A percentile compares a stretch with the other conserved stretches of the same genome.
phyloP scores from a whole-genome alignment of 2,888 invertebrate species.

The Malacosoma neustria region DNA sequence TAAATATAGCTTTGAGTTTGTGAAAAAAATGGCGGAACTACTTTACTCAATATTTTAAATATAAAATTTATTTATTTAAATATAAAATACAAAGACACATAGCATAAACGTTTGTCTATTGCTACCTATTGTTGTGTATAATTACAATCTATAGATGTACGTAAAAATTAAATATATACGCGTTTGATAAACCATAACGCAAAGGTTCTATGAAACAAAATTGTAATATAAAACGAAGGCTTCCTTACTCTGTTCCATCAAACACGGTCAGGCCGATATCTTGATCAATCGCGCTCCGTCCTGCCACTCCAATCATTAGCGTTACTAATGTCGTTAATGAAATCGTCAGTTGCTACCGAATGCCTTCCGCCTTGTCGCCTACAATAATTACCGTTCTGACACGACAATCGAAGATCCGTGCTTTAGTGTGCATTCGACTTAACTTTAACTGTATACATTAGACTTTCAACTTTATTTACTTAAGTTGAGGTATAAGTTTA shows the following conservation, averaged over 20 bases:
- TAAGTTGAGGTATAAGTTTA: constrained; percentile 1
- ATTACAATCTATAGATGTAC: too few relatives aligned
- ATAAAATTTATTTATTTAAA: too few relatives aligned
- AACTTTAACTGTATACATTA: constrained; percentile 6
- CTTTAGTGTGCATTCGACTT: constrained; percentile 11
- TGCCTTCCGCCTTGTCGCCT: constrained; percentile 43
- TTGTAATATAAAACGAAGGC: too few relatives aligned
- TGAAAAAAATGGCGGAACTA: too few relatives aligned
- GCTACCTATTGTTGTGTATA: too few relatives aligned
- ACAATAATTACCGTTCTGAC: constrained; percentile 31
- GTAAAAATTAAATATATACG: too few relatives aligned
- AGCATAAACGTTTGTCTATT: too few relatives aligned
- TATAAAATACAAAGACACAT: too few relatives aligned
- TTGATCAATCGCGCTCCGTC: constrained; percentile 15
- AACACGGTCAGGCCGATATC: background rate
- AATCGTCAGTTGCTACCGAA: constrained; percentile 55
- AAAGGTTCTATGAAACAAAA: too few relatives aligned
- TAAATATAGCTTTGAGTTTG: too few relatives aligned
- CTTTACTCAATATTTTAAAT: too few relatives aligned
- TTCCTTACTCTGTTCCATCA: background rate
- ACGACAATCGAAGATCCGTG: constrained; percentile 21
- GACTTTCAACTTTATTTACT: constrained; percentile 1
- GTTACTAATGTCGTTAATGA: constrained; percentile 58
- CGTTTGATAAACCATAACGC: too few relatives aligned
- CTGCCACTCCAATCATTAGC: constrained; percentile 43